Evolutionary conservation across 2,797 vertebrate species (phyloP).

Genomic region (Todus mexicanus): DNA sequence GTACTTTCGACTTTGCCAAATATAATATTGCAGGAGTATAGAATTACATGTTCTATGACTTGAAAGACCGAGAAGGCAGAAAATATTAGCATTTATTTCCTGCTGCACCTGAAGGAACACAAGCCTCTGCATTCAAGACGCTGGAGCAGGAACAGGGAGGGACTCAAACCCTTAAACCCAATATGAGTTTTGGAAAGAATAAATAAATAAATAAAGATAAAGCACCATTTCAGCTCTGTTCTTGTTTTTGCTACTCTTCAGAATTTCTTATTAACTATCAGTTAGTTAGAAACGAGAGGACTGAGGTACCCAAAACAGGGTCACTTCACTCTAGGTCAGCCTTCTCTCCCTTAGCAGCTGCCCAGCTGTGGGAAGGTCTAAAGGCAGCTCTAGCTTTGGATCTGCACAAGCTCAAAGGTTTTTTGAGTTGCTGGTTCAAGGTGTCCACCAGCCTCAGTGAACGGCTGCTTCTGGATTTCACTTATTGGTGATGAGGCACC

Average conservation of each 20-base stretch:
- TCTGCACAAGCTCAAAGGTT: not conserved
- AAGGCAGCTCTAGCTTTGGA: not conserved
- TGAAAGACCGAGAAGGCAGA: not conserved
- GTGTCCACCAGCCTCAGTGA: not conserved
- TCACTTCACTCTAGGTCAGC: not conserved
- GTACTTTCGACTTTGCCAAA: slow-evolving; percentile 28
- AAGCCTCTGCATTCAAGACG: slow-evolving; percentile 22
- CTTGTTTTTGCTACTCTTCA: not conserved
- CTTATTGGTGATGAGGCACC: accelerated
- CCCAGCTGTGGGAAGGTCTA: not conserved
- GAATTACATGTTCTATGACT: not conserved
- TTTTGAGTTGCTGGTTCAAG: not conserved
- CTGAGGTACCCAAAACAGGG: not conserved
- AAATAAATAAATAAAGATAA: not conserved
- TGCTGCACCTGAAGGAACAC: slow-evolving; percentile 1
- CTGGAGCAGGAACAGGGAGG: not conserved
- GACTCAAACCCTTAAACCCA: not conserved
- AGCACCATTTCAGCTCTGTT: not conserved
- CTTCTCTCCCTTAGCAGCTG: not conserved
- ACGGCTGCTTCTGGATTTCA: not conserved
- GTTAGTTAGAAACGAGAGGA: not conserved
- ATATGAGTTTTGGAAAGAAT: not conserved
- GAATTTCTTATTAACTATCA: not conserved
- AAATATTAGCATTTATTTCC: slow-evolving; percentile 5
- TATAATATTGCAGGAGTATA: not conserved